These are phyloP conservation scores for Eubasilissa regina DNA, from an alignment of 1,140 invertebrate species.

Conservation along the genomic window DNA sequence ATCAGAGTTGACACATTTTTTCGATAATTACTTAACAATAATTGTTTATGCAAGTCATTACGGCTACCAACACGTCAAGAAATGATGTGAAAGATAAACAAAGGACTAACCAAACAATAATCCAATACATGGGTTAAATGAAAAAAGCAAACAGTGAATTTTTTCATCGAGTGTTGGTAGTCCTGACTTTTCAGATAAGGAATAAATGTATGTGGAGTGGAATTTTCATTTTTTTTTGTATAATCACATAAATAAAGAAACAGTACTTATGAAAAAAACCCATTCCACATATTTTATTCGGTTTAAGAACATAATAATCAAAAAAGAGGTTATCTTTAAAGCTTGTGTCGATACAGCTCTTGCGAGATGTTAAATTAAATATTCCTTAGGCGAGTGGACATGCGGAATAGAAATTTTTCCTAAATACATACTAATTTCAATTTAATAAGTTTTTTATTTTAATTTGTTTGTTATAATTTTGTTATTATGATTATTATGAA, in stretches of 20 bases:
- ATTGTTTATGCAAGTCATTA: background rate
- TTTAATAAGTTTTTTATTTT: slow-evolving; percentile 11
- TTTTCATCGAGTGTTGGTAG: background rate
- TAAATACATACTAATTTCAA: slow-evolving; percentile 35
- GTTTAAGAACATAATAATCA: slow-evolving; percentile 2
- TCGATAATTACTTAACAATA: background rate
- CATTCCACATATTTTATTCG: slow-evolving; percentile 66
- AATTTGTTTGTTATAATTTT: no score
- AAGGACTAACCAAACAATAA: background rate
- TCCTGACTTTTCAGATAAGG: slow-evolving; percentile 45
- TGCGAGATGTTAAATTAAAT: background rate
- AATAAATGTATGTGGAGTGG: slow-evolving; percentile 60
- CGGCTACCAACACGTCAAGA: background rate
- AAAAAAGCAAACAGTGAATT: background rate
- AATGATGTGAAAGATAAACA: background rate
- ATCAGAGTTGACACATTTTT: slow-evolving; percentile 30
- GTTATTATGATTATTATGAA: background rate
- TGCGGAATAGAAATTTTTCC: slow-evolving; percentile 59
- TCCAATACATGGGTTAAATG: background rate
- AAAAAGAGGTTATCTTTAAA: background rate
- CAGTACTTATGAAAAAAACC: slow-evolving; percentile 70
- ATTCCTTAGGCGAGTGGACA: background rate
- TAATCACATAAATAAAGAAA: slow-evolving; percentile 62
- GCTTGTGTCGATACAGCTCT: slow-evolving; percentile 16
- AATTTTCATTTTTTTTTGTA: slow-evolving; percentile 51